These are phyloP conservation scores for Gopherus evgoodei DNA, from an alignment of 2,113 vertebrate species.

Conservation along the genomic window DNA sequence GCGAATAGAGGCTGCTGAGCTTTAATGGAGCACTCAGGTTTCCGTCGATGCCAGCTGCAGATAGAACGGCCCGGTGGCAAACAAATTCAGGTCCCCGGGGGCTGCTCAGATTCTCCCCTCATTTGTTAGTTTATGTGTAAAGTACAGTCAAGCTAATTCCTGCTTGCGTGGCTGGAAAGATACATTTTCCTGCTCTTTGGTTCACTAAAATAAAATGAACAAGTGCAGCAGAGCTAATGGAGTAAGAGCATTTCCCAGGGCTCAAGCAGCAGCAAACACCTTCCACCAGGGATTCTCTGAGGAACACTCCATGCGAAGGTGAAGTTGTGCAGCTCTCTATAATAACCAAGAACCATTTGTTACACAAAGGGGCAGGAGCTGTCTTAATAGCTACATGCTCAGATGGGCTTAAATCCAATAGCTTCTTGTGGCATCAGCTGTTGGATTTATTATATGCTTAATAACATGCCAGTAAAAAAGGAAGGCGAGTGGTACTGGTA, in stretches of 20 bases:
- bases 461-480: constrained; percentile 19
- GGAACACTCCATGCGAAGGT: neutral
- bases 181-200: constrained; percentile 27
- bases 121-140: constrained; percentile 78
- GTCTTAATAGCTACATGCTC: neutral
- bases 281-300: constrained; percentile 21
- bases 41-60: constrained; percentile 82
- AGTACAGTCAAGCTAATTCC: constrained; percentile 72
- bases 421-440: neutral
- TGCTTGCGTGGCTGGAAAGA: constrained; percentile 44
- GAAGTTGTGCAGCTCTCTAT: constrained; percentile 15
- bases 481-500: neutral
- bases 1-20: constrained; percentile 62
- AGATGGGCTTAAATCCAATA: constrained; percentile 35
- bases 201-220: rapidly evolving
- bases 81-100: constrained; percentile 61
- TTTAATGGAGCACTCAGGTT: constrained; percentile 81
- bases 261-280: neutral
- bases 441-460: constrained; percentile 28
- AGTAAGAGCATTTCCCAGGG: constrained; percentile 45
- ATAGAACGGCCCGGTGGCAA: constrained; percentile 66
- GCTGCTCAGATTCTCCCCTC: constrained; percentile 70
- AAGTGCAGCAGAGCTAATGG: neutral
- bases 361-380: constrained; percentile 9
- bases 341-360: constrained; percentile 6